These are phyloP conservation scores for Stomatorhinus walkeri DNA, from an alignment of 2,797 vertebrate genomes.

Conservation along the genomic window DNA sequence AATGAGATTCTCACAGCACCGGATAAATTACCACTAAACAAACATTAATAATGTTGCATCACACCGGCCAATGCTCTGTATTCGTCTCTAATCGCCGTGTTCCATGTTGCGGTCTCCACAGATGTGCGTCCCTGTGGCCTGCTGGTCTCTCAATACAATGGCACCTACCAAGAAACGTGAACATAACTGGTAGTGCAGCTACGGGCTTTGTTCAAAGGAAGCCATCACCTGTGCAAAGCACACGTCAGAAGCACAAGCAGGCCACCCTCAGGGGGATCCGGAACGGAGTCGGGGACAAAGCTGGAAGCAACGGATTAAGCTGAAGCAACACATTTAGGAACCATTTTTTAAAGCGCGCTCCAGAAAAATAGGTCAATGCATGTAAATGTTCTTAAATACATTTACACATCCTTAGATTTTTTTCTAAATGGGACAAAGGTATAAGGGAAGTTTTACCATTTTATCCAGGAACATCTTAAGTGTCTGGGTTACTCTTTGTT, in stretches of 20 bases:
- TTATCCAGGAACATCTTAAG: background rate
- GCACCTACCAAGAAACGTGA: background rate
- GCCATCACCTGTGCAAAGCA: background rate
- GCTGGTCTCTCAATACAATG: background rate
- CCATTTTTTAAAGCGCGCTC: background rate
- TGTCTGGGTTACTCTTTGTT: background rate
- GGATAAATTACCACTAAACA: background rate
- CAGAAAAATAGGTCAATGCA: conserved; percentile 1
- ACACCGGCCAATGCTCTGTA: background rate
- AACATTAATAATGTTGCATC: background rate
- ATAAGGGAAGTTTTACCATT: background rate
- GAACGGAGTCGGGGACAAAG: background rate
- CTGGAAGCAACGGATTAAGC: background rate
- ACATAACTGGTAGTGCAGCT: background rate
- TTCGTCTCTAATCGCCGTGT: background rate
- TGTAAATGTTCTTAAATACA: conserved; percentile 4
- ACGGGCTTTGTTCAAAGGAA: background rate
- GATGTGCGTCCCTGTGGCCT: background rate
- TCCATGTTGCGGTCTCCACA: background rate
- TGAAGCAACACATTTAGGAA: background rate
- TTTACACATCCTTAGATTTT: background rate
- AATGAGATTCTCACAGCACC: background rate
- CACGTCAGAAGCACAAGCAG: background rate
- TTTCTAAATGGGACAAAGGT: background rate
- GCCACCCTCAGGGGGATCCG: background rate